Evolutionary conservation across 1,140 invertebrate genomes (phyloP).

Genomic region (Drosophila leontia): DNA sequence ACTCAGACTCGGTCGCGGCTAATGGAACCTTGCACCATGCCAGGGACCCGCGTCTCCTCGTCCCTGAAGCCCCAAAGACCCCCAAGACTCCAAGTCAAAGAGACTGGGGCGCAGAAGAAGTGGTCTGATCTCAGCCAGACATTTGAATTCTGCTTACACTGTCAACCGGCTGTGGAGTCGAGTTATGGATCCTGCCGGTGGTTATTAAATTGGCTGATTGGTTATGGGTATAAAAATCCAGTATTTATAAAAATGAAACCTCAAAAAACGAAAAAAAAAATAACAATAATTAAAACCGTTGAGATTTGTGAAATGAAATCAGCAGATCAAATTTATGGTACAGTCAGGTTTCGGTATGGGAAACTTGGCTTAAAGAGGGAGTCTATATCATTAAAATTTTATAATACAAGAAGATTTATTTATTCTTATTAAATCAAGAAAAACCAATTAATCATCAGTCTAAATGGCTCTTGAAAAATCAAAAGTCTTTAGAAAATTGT

Average conservation of each 20-base stretch:
- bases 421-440: background rate
- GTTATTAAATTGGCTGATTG: conserved; percentile 43
- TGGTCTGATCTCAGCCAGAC: conserved; percentile 42
- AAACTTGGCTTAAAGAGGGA: too few species aligned
- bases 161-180: conserved; percentile 31
- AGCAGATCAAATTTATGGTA: conserved; percentile 18
- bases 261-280: background rate
- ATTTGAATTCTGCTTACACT: conserved; percentile 44
- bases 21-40: conserved; percentile 73
- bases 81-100: background rate
- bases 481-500: background rate
- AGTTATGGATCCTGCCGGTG: conserved; percentile 18
- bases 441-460: background rate
- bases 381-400: background rate
- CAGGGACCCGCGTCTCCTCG: conserved; percentile 7
- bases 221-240: conserved; percentile 20
- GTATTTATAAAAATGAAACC: conserved; percentile 20
- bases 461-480: background rate
- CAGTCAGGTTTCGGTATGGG: background rate
- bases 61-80: background rate
- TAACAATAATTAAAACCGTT: conserved; percentile 26
- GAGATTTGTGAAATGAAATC: conserved; percentile 39
- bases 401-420: background rate
- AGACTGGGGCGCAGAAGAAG: conserved; percentile 42
- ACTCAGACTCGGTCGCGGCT: conserved; percentile 51